Conservation (phyloP, 2,888 invertebrate genomes). For the Polydrusus pterygomalis region DNA sequence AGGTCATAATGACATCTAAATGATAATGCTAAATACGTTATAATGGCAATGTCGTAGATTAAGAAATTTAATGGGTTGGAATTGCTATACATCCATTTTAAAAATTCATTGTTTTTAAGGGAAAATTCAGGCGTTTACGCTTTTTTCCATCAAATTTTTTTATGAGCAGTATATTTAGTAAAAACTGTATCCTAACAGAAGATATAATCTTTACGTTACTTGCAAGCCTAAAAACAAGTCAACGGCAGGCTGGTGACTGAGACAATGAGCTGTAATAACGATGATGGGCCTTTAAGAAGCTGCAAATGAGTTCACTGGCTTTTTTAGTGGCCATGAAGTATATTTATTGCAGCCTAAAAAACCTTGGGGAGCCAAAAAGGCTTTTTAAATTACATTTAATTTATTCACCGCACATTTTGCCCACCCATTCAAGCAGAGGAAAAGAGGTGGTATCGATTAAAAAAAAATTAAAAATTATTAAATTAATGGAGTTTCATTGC, state of each 20-base stretch:
- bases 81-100: no score
- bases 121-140: no score
- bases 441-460: not conserved
- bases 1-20: no score
- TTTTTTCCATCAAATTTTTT: no score
- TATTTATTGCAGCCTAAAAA: slow-evolving; percentile 2
- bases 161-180: no score
- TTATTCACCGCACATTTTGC: slow-evolving; percentile 10
- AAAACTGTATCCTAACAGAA: not conserved
- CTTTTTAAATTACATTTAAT: slow-evolving; percentile 2
- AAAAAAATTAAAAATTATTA: not conserved
- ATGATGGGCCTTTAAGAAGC: not conserved
- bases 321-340: not conserved
- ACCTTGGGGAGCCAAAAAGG: not conserved
- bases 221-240: not conserved
- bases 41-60: no score
- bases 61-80: no score
- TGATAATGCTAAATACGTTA: no score
- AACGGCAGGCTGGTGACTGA: not conserved
- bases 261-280: slow-evolving; percentile 2
- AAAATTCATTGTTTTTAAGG: no score
- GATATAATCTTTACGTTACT: not conserved
- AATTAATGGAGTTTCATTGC: not conserved
- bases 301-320: slow-evolving; percentile 8
- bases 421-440: not conserved